These are phyloP conservation scores for Stenodera caucasica DNA, from an alignment of 2,888 invertebrate genomes.

Conservation along the genomic window DNA sequence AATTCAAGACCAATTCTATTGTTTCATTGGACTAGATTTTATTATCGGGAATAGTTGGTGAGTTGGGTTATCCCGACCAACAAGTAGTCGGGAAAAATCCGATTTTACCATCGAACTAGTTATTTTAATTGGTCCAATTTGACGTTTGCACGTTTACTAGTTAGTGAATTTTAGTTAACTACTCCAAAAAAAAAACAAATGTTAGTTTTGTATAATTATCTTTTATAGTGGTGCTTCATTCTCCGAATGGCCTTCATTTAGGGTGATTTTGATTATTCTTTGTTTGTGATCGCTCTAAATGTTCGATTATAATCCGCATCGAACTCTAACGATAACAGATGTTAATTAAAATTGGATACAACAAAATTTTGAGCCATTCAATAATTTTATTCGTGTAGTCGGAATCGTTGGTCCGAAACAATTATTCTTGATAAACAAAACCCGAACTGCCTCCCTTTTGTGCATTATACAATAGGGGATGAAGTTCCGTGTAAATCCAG, in stretches of 20 bases:
- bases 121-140: not conserved
- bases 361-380: too few relatives aligned
- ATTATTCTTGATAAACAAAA: slow-evolving; percentile 4
- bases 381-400: too few relatives aligned
- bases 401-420: slow-evolving; percentile 3
- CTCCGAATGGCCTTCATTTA: too few relatives aligned
- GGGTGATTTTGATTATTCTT: too few relatives aligned
- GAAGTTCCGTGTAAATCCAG: not conserved
- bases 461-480: not conserved
- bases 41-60: too few relatives aligned
- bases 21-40: too few relatives aligned
- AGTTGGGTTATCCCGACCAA: too few relatives aligned
- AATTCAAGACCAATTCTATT: slow-evolving; percentile 33
- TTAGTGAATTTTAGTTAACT: not conserved
- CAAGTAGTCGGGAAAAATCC: not conserved
- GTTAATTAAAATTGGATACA: not conserved
- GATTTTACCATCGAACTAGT: too few relatives aligned
- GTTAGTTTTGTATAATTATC: not conserved
- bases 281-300: too few relatives aligned
- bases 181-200: not conserved
- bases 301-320: too few relatives aligned
- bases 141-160: not conserved
- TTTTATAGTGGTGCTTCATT: too few relatives aligned
- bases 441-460: not conserved
- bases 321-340: too few relatives aligned